Percentiles rank a stretch among this genome's conserved stretches.
Conservation (phyloP, 2,888 invertebrate genomes). For the Lithophane socia region DNA sequence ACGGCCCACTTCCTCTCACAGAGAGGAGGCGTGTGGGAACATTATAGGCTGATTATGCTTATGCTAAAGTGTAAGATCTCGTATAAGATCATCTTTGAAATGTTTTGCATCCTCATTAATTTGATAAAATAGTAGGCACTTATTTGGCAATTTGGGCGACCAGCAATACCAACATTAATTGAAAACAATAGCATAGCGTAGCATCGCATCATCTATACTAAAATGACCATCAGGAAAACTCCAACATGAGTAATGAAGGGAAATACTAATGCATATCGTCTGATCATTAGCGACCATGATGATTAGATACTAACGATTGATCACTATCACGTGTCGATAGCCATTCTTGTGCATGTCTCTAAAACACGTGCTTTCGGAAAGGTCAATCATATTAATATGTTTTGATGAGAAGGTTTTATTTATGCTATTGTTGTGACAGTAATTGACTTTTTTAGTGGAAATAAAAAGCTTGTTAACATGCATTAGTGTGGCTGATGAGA, state of each 20-base stretch:
- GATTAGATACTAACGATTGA: not conserved
- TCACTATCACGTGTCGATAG: conserved; percentile 25
- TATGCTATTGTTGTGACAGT: not conserved
- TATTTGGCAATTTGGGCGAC: not conserved
- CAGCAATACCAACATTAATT: not conserved
- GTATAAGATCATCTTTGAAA: not conserved
- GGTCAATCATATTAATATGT: conserved; percentile 9
- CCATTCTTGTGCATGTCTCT: not conserved
- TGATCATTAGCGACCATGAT: conserved; percentile 20
- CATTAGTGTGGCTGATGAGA: not conserved
- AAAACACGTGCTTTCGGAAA: conserved; percentile 25
- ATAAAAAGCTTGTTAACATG: not conserved
- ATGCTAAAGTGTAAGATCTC: not conserved
- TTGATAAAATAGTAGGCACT: not conserved
- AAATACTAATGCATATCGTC: conserved; percentile 9
- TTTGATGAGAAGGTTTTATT: conserved; percentile 1
- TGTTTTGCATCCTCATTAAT: not conserved
- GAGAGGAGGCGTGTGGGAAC: too few species aligned
- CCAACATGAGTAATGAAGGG: not conserved
- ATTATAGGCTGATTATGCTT: too few species aligned
- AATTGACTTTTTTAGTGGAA: conserved; percentile 14
- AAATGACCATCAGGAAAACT: conserved; percentile 13
- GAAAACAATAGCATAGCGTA: not conserved
- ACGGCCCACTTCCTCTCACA: too few species aligned
- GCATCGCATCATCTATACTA: too few species aligned